A percentile compares a stretch with the other conserved stretches of the same genome.
Evolutionary conservation across 1,140 invertebrate genomes (phyloP).

Genomic region (Acromyrmex heyeri): DNA sequence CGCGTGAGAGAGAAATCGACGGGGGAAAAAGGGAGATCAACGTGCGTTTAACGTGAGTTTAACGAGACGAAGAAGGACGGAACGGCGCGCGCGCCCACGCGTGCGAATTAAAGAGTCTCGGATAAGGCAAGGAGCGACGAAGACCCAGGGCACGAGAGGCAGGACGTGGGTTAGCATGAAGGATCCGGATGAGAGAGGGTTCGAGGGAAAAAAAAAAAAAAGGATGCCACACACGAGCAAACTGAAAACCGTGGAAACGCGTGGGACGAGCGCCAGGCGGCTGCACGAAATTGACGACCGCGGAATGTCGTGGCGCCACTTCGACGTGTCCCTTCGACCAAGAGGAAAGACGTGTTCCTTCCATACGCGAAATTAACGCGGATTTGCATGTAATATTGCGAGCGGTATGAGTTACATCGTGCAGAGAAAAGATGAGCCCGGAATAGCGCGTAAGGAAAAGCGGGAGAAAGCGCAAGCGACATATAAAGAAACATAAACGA

Average conservation of each 20-base stretch:
- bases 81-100: slow-evolving; percentile 76
- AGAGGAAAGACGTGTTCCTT: not conserved
- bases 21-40: slow-evolving; percentile 40
- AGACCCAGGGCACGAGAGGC: slow-evolving; percentile 17
- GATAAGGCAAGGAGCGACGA: slow-evolving; percentile 73
- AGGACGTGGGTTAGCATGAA: slow-evolving; percentile 11
- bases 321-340: slow-evolving; percentile 61
- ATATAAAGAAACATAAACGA: not conserved
- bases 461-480: not conserved
- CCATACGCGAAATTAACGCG: slow-evolving; percentile 43
- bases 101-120: slow-evolving; percentile 80
- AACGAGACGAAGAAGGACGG: slow-evolving; percentile 44
- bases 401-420: slow-evolving; percentile 31
- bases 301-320: slow-evolving; percentile 73
- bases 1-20: slow-evolving; percentile 18
- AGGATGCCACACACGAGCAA: slow-evolving; percentile 70
- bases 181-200: slow-evolving; percentile 34
- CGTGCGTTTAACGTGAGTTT: slow-evolving; percentile 25
- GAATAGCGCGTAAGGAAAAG: not conserved
- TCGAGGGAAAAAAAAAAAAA: slow-evolving; percentile 63
- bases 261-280: slow-evolving; percentile 71
- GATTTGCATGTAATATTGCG: slow-evolving; percentile 55
- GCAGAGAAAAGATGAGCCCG: not conserved
- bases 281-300: slow-evolving; percentile 71
- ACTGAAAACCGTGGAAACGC: slow-evolving; percentile 74